These are phyloP conservation scores for Cyanoderma ruficeps DNA, from an alignment of 2,113 vertebrate genomes.

Conservation along the genomic window DNA sequence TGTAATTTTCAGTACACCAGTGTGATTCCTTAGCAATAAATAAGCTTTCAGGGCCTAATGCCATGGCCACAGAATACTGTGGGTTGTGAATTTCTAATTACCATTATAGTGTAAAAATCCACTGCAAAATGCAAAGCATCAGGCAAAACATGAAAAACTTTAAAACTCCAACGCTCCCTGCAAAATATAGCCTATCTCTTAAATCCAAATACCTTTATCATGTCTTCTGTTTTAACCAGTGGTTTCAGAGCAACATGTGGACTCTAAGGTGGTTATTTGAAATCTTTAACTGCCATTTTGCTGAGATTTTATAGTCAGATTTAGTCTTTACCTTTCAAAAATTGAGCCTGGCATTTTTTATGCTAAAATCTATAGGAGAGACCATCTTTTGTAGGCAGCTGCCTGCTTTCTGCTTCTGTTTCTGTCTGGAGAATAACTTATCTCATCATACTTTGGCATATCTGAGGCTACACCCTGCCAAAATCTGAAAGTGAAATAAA, in stretches of 20 bases:
- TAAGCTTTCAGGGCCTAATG: not conserved
- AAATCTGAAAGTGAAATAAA: slow-evolving; percentile 64
- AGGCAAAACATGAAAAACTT: not conserved
- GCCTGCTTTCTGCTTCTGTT: slow-evolving; percentile 43
- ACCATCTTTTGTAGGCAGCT: not conserved
- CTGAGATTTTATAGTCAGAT: not conserved
- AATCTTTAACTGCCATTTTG: not conserved
- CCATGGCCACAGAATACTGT: not conserved
- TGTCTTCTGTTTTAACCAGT: not conserved
- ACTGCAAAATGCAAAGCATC: not conserved
- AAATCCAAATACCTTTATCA: not conserved
- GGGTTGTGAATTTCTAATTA: not conserved
- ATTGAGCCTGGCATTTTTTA: not conserved
- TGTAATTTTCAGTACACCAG: not conserved
- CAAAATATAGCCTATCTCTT: not conserved
- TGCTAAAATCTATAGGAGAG: not conserved
- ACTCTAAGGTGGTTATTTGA: not conserved
- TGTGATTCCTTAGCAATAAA: not conserved
- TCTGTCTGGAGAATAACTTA: slow-evolving; percentile 59
- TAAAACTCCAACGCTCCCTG: not conserved
- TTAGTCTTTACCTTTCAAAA: not conserved
- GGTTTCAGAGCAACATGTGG: not conserved
- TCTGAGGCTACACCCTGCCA: slow-evolving; percentile 35
- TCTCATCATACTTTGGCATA: slow-evolving; percentile 57
- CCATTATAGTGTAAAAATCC: not conserved